Conservation (phyloP, 2,797 vertebrate genomes). For the Phoxinus dragarum region DNA sequence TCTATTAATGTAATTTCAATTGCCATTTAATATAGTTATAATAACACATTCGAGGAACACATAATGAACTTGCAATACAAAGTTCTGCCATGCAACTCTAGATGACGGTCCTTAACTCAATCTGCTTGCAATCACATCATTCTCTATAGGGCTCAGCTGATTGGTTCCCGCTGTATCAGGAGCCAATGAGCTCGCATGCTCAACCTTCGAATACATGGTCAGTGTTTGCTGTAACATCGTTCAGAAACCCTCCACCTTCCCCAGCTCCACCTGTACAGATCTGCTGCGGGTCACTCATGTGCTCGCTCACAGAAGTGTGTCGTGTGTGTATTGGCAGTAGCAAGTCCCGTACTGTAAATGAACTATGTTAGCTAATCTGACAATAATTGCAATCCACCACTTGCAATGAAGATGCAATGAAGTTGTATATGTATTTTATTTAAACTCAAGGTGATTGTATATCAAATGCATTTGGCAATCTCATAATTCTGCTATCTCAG, state of each 20-base stretch:
- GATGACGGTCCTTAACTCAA: neutral
- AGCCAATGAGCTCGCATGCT: no score
- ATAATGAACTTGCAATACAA: no score
- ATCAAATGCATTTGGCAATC: neutral
- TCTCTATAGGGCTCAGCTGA: neutral
- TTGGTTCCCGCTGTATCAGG: no score
- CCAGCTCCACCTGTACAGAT: no score
- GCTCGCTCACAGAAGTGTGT: no score
- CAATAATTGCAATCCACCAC: no score
- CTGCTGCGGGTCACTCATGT: no score
- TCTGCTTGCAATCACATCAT: neutral
- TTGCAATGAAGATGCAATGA: neutral
- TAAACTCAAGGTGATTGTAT: neutral
- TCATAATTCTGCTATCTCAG: neutral
- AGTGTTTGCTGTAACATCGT: neutral
- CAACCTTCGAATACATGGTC: no score
- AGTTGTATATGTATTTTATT: neutral
- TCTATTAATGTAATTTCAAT: neutral
- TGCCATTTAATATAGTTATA: neutral
- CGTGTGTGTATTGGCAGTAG: no score
- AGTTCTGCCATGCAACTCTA: neutral
- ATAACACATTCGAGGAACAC: neutral
- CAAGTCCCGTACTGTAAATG: no score
- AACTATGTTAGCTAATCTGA: no score
- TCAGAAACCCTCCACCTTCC: no score